These are phyloP conservation scores for Hypsopygia costalis DNA, from an alignment of 2,888 invertebrate species.

Conservation along the genomic window DNA sequence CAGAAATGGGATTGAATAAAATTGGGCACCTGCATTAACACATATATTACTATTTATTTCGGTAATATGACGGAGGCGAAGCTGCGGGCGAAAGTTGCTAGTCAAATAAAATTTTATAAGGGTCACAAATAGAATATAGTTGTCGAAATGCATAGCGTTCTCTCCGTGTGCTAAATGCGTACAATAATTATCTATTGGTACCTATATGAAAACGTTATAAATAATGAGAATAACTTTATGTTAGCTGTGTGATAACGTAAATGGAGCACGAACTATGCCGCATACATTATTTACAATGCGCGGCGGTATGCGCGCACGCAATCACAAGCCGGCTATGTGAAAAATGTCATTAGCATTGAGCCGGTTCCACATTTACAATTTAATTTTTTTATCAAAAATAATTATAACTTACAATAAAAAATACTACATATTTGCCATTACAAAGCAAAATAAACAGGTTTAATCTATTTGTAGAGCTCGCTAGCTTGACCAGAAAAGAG, in stretches of 20 bases:
- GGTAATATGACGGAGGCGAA: too few relatives aligned
- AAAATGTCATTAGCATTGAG: slow-evolving; percentile 62
- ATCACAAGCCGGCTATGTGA: slow-evolving; percentile 43
- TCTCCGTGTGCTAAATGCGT: not conserved
- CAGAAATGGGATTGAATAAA: too few relatives aligned
- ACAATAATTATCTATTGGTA: slow-evolving; percentile 30
- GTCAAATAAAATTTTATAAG: too few relatives aligned
- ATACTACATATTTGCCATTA: too few relatives aligned
- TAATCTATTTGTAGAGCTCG: too few relatives aligned
- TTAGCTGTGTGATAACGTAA: slow-evolving; percentile 68
- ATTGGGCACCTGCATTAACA: too few relatives aligned
- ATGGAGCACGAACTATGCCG: slow-evolving; percentile 70
- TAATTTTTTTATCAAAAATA: slow-evolving; percentile 3
- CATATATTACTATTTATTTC: too few relatives aligned
- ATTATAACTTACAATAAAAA: not conserved
- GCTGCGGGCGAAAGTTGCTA: too few relatives aligned
- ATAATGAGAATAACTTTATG: slow-evolving; percentile 55
- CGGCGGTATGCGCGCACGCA: slow-evolving; percentile 63
- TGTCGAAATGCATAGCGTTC: too few relatives aligned
- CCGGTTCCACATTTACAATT: slow-evolving; percentile 15
- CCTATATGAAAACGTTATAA: slow-evolving; percentile 46
- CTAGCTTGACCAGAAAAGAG: too few relatives aligned
- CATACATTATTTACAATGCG: slow-evolving; percentile 57
- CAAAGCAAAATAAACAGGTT: too few relatives aligned
- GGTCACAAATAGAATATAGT: too few relatives aligned